Base-by-base conservation (phyloP, 2,888 invertebrate species). In the Carcina quercana region DNA sequence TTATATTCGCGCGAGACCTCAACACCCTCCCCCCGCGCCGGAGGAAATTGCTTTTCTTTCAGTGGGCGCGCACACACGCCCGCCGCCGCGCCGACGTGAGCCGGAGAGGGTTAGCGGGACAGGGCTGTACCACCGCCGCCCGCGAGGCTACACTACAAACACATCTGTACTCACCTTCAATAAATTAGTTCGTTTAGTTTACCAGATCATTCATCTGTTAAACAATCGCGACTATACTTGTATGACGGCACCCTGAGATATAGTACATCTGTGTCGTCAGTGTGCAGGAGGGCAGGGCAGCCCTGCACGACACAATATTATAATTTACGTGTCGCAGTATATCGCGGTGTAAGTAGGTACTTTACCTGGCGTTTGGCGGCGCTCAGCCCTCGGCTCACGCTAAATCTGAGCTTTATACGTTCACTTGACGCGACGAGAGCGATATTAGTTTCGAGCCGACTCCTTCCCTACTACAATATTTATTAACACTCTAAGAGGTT, bases 11-110 rank as follows among this genome's bases (percentile, higher is more conserved):
- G 80, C 79, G 76, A 75, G 76, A 76, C 70, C 74, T 69, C 72
- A 64, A 60, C 60, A 71, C 41, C 47, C 45, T 47, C 45, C 46
- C 50, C 51, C 50, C 50, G 55, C 65, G 70, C 69, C 72, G 63
- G 62, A 76, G 80, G 80, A 82, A 82, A 82, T 83, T 83, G 82
- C 82, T 82, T 83, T 83, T 83, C 82, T 83, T 83, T 83, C 83
- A 82, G 78, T 69, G 78, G 75, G 78, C 76, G 75, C 73, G 67
- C 78, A 74, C 78, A 74, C 74, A 71, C 76, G 68, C 60, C 56
- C 61, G 59, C 55, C 52, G 47, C 52, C n/a, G 47, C 47, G 51
- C 39, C 48, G 54, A 54, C 59, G 66, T 52, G 59, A 59, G 64
- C 70, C 69, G 65, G 76, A 76, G 80, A 76, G 79, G 80, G 80